Base-by-base conservation (phyloP, 2,113 vertebrate species). In the Hippoglossus stenolepis region DNA sequence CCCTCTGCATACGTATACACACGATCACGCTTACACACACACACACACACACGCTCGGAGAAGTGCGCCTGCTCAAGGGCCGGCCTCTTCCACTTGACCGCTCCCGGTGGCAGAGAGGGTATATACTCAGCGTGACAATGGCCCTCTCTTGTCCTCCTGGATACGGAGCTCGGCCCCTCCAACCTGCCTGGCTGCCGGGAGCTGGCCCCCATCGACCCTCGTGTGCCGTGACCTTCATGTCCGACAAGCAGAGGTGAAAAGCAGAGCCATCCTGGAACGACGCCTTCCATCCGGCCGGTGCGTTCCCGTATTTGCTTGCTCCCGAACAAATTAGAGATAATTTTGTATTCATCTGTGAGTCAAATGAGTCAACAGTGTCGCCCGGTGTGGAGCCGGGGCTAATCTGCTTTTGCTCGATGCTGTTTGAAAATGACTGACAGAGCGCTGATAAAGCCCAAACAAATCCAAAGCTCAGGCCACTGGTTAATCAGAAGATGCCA, bases 31-130 rank as follows among this genome's bases (percentile, higher is more conserved):
- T 77, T 35, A 70, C 49, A 51, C 18, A 40, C 76, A 57, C 82
- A 68, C 79, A 35, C 70, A 47, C 65, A 70, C 45, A 79, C 53
- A 71, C 31, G 23, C 72, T 68, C 82, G 66, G 84, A 84, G 68
- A 70, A 40, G 59, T 43, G 5, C 73, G 77, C 68, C 72, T 62
- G 80, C 87, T 85, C 75, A 71, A 87, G 87, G 84, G 87, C 85
- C 85, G 74, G 82, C 85, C 87, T 62, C 83, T 90, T 92, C 89
- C 89, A 92, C 90, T 89, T 91, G 90, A 91, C 80, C 82, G 85
- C 90, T 83, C 86, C 85, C 38, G 24, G 88, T 82, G 90, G 83
- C 75, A 79, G 73, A 69, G 68, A 85, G 89, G 85, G 82, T 89
- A 82, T 81, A 80, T 70, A 87, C 85, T 80, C 85, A 47, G 77